Evolutionary conservation across 2,888 invertebrate genomes (phyloP), one percentile per base, ranked within the genome.

Genomic region (Tromatobia lineatoria): DNA sequence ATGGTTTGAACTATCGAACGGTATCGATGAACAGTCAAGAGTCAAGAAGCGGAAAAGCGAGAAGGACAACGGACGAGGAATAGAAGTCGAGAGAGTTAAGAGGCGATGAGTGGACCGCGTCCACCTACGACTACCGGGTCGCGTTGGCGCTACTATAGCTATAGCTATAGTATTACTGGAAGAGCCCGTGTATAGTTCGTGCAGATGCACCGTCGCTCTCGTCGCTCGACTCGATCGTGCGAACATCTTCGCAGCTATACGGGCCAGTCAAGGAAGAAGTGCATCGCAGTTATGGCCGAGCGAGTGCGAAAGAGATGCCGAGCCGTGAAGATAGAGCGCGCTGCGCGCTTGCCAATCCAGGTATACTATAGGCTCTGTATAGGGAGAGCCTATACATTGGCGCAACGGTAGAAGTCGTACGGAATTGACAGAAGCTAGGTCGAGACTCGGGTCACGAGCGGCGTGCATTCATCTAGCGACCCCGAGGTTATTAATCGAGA

Each of bases 91-190:
- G 80, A 81, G 84, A 83, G 80, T 82, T 70, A 82, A 79, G 87
- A 89, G 88, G 88, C 90, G 91, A 89, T 88, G 91, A 92, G 91
- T 93, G 93, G 92, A 92, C 92, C 90, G 84, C 91, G 92, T 93
- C 93, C 92, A 90, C 90, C 91, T 88, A 90, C 88, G 88, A 86
- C 82, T 87, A 87, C 86, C 85, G 85, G 70, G 83, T 82, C 80
- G 81, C 67, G 42, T 59, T 74, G 77, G 69, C 54, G 81, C 81
- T 59, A 20, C 59, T 13, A 34, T 34, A 11, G 23, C 18, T 38
- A 18, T 38, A 73, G 52, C 59, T 71, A 76, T 57, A 61, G 34
- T 52, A 42, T 25, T 50, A 61, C 10, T 8, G 10, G 10, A 38
- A 38, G 38, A 38, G 38, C 38, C 7, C 34, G 34, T 34, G 70